Percentiles rank a stretch among this genome's conserved stretches.
These are phyloP conservation scores for Epirrhoe tristata DNA, from an alignment of 2,888 invertebrate genomes.

Conservation along the genomic window DNA sequence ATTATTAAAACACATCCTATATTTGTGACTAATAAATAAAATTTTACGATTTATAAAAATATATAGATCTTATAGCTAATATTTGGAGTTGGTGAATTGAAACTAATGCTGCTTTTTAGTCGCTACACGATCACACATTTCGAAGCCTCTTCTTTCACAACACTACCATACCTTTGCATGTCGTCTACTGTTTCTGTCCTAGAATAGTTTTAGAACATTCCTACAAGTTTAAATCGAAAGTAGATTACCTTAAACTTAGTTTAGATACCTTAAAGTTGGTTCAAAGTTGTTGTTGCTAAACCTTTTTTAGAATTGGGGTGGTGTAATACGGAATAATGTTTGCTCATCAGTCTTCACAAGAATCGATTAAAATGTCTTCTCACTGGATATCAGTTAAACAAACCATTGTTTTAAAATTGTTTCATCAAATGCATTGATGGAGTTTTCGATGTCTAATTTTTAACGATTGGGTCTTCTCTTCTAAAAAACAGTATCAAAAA, in stretches of 20 bases:
- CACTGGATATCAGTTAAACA: no score
- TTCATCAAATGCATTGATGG: no score
- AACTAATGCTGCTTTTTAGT: conserved; percentile 55
- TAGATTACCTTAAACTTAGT: neutral
- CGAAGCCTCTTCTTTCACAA: conserved; percentile 61
- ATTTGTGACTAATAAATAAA: neutral
- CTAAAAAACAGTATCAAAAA: no score
- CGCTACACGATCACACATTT: conserved; percentile 78
- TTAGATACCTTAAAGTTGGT: neutral
- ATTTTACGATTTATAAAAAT: no score
- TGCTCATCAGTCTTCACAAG: neutral
- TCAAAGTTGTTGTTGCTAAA: neutral
- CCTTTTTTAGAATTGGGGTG: neutral
- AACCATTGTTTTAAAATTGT: no score
- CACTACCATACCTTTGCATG: conserved; percentile 55
- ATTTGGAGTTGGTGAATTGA: neutral
- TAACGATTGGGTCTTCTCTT: no score
- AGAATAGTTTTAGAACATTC: conserved; percentile 26
- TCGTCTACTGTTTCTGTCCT: conserved; percentile 34
- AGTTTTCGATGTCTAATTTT: no score
- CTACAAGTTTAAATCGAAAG: conserved; percentile 8
- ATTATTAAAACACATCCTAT: neutral
- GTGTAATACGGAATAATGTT: neutral
- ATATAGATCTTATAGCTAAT: neutral
- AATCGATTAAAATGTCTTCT: no score